Evolutionary conservation across 2,888 invertebrate genomes (phyloP).

Genomic region (Watsonalla cultraria): DNA sequence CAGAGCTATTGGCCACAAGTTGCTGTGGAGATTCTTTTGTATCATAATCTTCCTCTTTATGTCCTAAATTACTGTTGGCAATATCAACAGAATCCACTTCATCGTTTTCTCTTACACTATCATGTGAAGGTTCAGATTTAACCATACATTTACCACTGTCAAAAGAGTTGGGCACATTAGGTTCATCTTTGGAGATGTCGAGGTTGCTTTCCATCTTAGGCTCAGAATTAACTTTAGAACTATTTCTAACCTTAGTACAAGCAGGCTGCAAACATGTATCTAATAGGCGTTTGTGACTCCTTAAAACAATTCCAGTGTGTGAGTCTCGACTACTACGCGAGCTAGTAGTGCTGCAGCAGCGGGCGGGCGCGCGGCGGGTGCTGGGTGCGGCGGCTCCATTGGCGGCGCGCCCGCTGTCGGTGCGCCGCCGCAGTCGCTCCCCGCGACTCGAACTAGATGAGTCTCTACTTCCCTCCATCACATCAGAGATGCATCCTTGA

Average conservation of each 20-base stretch:
- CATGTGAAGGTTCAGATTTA: slow-evolving; percentile 40
- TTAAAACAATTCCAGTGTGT: slow-evolving; percentile 77
- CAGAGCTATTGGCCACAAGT: slow-evolving; percentile 20
- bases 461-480: slow-evolving; percentile 74
- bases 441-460: slow-evolving; percentile 66
- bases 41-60: slow-evolving; percentile 46
- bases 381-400: slow-evolving; percentile 47
- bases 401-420: slow-evolving; percentile 47
- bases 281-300: slow-evolving; percentile 80
- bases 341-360: slow-evolving; percentile 71
- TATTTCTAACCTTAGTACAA: slow-evolving; percentile 49
- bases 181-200: slow-evolving; percentile 50
- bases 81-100: slow-evolving; percentile 30
- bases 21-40: slow-evolving; percentile 61
- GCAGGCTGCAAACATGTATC: slow-evolving; percentile 48
- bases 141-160: slow-evolving; percentile 40
- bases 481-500: slow-evolving; percentile 86
- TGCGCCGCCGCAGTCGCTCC: slow-evolving; percentile 52
- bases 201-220: slow-evolving; percentile 48
- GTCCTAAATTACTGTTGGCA: slow-evolving; percentile 36
- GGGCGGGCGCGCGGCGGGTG: slow-evolving; percentile 48
- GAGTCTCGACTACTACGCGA: slow-evolving; percentile 70
- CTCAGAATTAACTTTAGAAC: slow-evolving; percentile 44
- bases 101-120: slow-evolving; percentile 33
- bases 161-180: slow-evolving; percentile 39